These are phyloP conservation scores for Kryphioiulus occultus DNA, from an alignment of 2,888 invertebrate species.

Conservation along the genomic window DNA sequence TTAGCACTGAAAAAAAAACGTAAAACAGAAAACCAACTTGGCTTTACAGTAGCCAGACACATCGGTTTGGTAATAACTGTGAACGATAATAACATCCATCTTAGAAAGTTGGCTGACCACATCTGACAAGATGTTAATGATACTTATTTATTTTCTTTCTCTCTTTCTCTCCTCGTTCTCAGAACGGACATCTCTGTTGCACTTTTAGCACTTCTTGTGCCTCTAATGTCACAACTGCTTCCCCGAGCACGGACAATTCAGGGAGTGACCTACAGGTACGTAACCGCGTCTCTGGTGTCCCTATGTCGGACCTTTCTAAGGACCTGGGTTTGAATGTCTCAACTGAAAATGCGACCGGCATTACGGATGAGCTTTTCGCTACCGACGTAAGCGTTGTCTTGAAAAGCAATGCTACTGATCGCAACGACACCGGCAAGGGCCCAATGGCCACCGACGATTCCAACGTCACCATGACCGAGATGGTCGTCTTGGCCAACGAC, in stretches of 20 bases:
- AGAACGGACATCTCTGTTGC: constrained; percentile 67
- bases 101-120: not conserved
- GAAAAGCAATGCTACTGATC: not conserved
- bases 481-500: not conserved
- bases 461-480: not conserved
- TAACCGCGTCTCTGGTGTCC: constrained; percentile 8
- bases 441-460: not conserved
- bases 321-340: not conserved
- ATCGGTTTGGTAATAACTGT: no score
- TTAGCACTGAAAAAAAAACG: no score
- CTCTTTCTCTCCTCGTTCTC: constrained; percentile 58
- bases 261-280: constrained; percentile 27
- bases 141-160: constrained; percentile 15
- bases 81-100: not conserved
- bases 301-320: not conserved
- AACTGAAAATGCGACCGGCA: not conserved
- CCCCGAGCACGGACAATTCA: not conserved
- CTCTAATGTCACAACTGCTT: constrained; percentile 45
- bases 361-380: not conserved
- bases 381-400: not conserved
- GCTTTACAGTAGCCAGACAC: no score
- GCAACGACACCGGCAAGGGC: not conserved
- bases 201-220: constrained; percentile 66
- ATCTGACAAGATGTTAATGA: not conserved
- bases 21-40: no score